Evolutionary conservation across 2,113 vertebrate genomes (phyloP).

Genomic region (Phyllostomus hastatus): DNA sequence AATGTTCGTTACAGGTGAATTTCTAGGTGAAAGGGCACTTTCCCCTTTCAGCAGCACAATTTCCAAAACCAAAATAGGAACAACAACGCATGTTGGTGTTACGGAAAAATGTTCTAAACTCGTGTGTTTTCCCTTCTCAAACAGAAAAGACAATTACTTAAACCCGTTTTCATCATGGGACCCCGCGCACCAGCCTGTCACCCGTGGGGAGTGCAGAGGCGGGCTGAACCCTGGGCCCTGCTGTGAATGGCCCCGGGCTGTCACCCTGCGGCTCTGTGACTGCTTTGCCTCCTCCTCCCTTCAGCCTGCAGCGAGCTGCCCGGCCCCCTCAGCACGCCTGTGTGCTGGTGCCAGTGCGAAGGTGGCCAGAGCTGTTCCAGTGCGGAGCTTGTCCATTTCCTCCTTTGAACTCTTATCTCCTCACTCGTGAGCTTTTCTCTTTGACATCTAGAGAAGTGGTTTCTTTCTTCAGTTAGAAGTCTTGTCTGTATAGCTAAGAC

Average conservation of each 20-base stretch:
- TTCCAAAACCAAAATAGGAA: background rate
- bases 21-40: background rate
- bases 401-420: background rate
- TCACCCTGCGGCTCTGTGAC: background rate
- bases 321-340: background rate
- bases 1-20: background rate
- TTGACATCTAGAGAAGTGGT: background rate
- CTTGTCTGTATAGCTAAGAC: background rate
- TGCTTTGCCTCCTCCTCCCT: background rate
- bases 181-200: rapidly evolving
- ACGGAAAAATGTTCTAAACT: background rate
- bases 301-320: background rate
- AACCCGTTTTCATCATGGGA: background rate
- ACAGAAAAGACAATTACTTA: background rate
- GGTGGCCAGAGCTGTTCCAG: background rate
- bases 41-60: background rate
- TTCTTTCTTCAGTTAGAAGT: background rate
- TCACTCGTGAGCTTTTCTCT: background rate
- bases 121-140: background rate
- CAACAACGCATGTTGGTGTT: background rate
- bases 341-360: background rate
- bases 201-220: rapidly evolving
- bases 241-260: rapidly evolving
- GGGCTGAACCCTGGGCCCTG: rapidly evolving
- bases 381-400: background rate